Base-by-base conservation (phyloP, 2,888 invertebrate species). In the Brachypalpus laphriformis region DNA sequence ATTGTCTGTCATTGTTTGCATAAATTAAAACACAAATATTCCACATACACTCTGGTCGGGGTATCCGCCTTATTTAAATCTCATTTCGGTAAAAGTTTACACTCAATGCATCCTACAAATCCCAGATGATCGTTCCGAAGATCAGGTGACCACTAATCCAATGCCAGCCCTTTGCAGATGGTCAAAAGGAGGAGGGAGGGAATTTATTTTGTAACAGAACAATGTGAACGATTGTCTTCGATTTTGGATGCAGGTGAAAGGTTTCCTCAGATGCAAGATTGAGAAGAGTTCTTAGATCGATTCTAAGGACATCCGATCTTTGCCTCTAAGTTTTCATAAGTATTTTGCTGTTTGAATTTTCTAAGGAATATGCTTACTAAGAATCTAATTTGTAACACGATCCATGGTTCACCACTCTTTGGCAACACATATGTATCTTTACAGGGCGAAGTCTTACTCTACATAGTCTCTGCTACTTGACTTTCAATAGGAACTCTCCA, bases 101-200 rank as follows among this genome's bases (percentile, higher is more conserved):
- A 78, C 82, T 61, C 77, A 77, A 34, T 63, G 66, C 61, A 54
- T 47, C 42, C 56, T 45, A 9, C n/a, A 49, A 63, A 80, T 75
- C 74, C 57, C 14, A 42, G 70, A 75, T 83, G 65, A 75, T 78
- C 74, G 56, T 51, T 34, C 51, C 18, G 18, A 28, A n/a, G 74
- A 83, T 83, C 83, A 80, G 80, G 83, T 83, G 80, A 83, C 83
- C 83, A 80, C 83, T 83, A 80, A 83, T 83, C 80, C 80, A 70
- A 80, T 83, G 83, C 54, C 8, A 8, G 57, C n/a, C 47, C 45
- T 1, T 16, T 78, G 80, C 83, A 80, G 83, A 80, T 83, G 83
- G 61, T 47, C 57, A 5, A 14, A 20, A 42, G 54, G 28, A 9
- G 20, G 40, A 25, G 37, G 34, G 49, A 45, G 20, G 20, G 2